Conservation (phyloP, 2,113 vertebrate species). For the Plecotus auritus region DNA sequence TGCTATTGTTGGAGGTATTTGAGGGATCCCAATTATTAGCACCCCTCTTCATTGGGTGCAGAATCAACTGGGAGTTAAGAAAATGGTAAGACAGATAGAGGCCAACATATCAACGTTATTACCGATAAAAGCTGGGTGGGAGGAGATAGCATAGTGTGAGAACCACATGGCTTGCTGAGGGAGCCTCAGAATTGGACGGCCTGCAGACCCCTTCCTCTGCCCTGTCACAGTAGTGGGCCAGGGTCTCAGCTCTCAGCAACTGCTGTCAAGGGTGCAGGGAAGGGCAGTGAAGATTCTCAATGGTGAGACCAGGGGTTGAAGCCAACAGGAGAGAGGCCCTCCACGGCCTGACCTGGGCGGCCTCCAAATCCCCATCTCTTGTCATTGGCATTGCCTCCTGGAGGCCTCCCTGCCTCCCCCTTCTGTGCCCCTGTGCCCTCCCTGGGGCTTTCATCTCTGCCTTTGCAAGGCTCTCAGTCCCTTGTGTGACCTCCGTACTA, state of each 20-base stretch:
- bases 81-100: neutral
- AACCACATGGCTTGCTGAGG: neutral
- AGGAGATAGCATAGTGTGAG: neutral
- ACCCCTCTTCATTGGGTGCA: neutral
- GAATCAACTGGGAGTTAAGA: constrained; percentile 5
- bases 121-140: neutral
- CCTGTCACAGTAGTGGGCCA: neutral
- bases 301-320: neutral
- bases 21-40: neutral
- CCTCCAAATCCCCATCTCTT: neutral
- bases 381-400: neutral
- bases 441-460: neutral
- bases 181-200: neutral
- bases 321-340: neutral
- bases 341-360: neutral
- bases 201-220: neutral
- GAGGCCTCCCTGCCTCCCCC: neutral
- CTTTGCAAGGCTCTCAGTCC: neutral
- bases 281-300: neutral
- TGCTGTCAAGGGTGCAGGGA: neutral
- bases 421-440: neutral
- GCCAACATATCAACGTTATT: neutral
- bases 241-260: neutral
- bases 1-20: neutral
- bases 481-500: neutral